Evolutionary conservation across 1,140 invertebrate genomes (phyloP), one percentile per base, ranked within the genome.

Genomic region (Thalassaphorura encarpata): DNA sequence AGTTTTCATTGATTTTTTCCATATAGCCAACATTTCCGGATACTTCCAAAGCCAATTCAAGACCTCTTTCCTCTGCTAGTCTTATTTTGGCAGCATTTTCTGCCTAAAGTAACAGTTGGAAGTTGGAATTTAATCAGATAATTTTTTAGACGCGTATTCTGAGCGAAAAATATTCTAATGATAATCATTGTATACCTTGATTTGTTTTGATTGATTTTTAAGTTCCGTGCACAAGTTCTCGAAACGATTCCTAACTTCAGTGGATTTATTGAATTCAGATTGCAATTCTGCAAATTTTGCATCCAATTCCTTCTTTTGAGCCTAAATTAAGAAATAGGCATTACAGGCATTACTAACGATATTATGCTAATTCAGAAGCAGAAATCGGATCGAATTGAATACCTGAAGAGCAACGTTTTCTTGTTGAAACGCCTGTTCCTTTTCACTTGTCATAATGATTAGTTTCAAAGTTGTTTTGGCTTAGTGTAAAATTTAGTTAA

Each of bases 201-300:
- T 57, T 28, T 47, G 48, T 50, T 58, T 52, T 5, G 55, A 61
- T 31, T 58, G 54, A 23, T 58, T 64, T 33, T 64, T 50, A 23
- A 64, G 49, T 31, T 61, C 62, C 40, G 56, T 59, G 43, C 60
- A 58, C n/a, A 64, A 45, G 23, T 41, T 45, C 39, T 64, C 62
- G 18, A 64, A 39, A 1, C 58, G 52, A 19, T 54, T 52, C 36
- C 56, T 47, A 55, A 58, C 50, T 33, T 27, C 40, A 21, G 27
- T 42, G 15, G 62, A 61, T 31, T 55, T 58, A 21, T 33, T 31
- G 15, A 61, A 51, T 23, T 64, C 56, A 41, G 19, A 41, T 48
- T 61, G 26, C 42, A 59, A 15, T 28, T 13, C 41, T 11, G 28
- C 36, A 26, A 58, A 47, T 16, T 50, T 59, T 15, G 36, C 39